Base-by-base conservation (phyloP, 2,888 invertebrate species). In the Girardia tigrina region DNA sequence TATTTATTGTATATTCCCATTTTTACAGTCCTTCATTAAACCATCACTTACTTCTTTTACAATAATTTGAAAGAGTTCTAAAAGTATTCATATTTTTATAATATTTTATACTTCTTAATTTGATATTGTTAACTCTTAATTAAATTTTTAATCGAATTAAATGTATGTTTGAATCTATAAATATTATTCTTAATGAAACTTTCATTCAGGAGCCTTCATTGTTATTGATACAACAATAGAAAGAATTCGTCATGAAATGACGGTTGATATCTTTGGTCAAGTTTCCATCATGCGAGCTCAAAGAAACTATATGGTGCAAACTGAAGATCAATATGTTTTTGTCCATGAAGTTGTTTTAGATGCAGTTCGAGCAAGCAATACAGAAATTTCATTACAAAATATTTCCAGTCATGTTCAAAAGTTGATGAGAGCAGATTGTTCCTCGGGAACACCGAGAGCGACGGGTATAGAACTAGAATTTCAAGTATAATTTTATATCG, bases 251-350 rank as follows among this genome's bases (percentile, higher is more conserved):
- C 92, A 94, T 83, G 97, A 98, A 82, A 94, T 94, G 84, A 94
- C 94, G 74, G 92, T 98, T 29, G 98, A 98, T 84, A 94, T 99
- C 79, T 98, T 97, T 83, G 98, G 97, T 12, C 97, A 97, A 86
- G 98, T 98, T 36, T 97, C 97, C 16, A 94, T 94, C 83, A 87
- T 98, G 79, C 88, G 98, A 77, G 94, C 97, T 27, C 98, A 98
- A 85, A 89, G 98, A 75, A 97, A 97, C 85, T 98, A 98, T 86
- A 98, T 98, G 97, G 97, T 98, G 29, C 85, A 85, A 80, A 97
- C 95, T n/a, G 95, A 95, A 85, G 95, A 95, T 85, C 97, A 99
- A 85, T 99, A 99, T 85, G 92, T 97, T 79, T 98, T 99, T 86
- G 97, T 98, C 80, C 97, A 99, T 83, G 98, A 98, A 83, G 92